A percentile compares a stretch with the other conserved stretches of the same genome.
These are phyloP conservation scores for Spizaetus ornatus DNA, from an alignment of 2,113 vertebrate species.

Conservation along the genomic window DNA sequence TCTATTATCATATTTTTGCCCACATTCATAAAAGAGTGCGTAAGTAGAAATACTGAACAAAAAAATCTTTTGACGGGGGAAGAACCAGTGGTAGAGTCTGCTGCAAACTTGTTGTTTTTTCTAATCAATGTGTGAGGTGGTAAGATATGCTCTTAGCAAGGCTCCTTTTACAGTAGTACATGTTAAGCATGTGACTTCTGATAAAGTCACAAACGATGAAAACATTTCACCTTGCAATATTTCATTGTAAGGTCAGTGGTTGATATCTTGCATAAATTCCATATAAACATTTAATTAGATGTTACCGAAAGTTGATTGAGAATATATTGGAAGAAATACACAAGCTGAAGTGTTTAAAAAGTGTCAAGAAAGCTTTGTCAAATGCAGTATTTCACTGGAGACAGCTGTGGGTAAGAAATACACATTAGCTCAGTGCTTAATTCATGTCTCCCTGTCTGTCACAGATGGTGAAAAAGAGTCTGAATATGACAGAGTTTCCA, in stretches of 20 bases:
- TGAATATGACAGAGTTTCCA: neutral
- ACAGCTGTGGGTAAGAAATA: neutral
- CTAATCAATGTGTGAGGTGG: neutral
- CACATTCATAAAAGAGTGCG: rapidly evolving
- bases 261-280: neutral
- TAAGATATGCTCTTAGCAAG: neutral
- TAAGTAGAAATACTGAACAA: neutral
- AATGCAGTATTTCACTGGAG: neutral
- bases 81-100: neutral
- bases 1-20: neutral
- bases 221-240: neutral
- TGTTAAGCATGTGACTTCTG: neutral
- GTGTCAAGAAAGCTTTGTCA: neutral
- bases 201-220: rapidly evolving
- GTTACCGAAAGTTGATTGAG: neutral
- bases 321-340: neutral
- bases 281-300: neutral
- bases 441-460: neutral
- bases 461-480: conserved; percentile 8
- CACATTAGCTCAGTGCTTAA: neutral
- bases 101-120: neutral
- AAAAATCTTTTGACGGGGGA: neutral
- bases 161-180: neutral
- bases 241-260: neutral
- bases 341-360: neutral